Conservation (phyloP, 2,888 invertebrate genomes). For the Odontocolon sp. region DNA sequence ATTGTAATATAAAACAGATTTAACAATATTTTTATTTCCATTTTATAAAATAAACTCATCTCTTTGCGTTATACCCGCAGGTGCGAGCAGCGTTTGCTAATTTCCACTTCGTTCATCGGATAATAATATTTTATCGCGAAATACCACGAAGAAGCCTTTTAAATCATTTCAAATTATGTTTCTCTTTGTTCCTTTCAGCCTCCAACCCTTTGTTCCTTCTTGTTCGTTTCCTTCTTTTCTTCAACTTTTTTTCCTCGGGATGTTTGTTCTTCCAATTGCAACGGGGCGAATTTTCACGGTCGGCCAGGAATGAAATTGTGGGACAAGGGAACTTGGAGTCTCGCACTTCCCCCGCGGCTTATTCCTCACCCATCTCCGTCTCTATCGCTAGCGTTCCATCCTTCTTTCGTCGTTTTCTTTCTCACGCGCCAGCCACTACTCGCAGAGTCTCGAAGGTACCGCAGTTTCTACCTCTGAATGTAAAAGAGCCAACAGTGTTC, state of each 20-base stretch:
- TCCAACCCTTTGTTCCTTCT: conserved; percentile 49
- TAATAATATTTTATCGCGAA: conserved; percentile 27
- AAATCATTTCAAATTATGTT: conserved; percentile 47
- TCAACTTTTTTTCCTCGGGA: conserved; percentile 25
- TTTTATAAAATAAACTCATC: not conserved
- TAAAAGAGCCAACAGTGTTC: conserved; percentile 12
- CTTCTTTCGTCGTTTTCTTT: conserved; percentile 10
- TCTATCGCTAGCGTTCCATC: not conserved
- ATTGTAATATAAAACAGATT: too few species aligned
- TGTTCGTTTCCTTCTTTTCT: conserved; percentile 37
- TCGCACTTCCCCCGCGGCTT: conserved; percentile 61
- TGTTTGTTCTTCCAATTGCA: conserved; percentile 64
- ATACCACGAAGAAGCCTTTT: not conserved
- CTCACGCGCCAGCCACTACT: not conserved
- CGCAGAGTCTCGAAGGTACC: not conserved
- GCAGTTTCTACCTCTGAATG: conserved; percentile 22
- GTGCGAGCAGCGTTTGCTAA: conserved; percentile 8
- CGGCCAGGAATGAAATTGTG: conserved; percentile 63
- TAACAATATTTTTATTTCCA: not conserved
- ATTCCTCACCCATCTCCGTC: conserved; percentile 46
- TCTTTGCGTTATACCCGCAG: not conserved
- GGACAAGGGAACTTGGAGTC: conserved; percentile 60
- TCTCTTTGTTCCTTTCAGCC: conserved; percentile 49
- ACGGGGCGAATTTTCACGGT: conserved; percentile 64
- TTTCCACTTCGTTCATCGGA: conserved; percentile 30